These are phyloP conservation scores for Orthonyx spaldingii DNA, from an alignment of 2,113 vertebrate species.

Conservation along the genomic window DNA sequence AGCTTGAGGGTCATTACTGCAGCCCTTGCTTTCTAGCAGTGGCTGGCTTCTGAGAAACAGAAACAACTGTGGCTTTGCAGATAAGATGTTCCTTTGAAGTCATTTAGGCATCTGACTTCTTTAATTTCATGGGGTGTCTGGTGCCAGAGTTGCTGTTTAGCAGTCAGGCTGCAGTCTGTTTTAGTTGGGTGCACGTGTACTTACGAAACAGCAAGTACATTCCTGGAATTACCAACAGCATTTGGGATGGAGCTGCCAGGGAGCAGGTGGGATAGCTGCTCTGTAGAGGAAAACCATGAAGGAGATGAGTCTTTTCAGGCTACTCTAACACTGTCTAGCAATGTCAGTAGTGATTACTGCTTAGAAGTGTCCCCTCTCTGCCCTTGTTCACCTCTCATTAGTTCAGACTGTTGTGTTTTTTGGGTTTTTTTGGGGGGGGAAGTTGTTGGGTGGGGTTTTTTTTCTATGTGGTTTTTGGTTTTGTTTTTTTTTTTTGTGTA, in stretches of 20 bases:
- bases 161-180: neutral
- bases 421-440: neutral
- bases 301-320: neutral
- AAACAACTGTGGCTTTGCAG: neutral
- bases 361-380: neutral
- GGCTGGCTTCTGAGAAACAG: neutral
- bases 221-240: neutral
- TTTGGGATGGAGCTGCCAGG: neutral
- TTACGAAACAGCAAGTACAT: neutral
- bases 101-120: neutral
- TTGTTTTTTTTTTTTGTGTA: neutral
- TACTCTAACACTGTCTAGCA: neutral
- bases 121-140: neutral
- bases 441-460: neutral
- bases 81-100: conserved; percentile 14
- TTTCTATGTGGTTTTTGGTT: neutral
- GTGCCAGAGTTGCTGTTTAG: neutral
- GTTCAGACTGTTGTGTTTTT: neutral
- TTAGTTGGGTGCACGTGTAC: neutral
- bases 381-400: neutral
- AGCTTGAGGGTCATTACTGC: neutral
- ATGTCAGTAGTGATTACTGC: neutral
- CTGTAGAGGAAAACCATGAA: neutral
- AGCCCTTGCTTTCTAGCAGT: neutral
- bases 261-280: neutral